Conservation (phyloP, 2,888 invertebrate species). For the Eudemis profundana region DNA sequence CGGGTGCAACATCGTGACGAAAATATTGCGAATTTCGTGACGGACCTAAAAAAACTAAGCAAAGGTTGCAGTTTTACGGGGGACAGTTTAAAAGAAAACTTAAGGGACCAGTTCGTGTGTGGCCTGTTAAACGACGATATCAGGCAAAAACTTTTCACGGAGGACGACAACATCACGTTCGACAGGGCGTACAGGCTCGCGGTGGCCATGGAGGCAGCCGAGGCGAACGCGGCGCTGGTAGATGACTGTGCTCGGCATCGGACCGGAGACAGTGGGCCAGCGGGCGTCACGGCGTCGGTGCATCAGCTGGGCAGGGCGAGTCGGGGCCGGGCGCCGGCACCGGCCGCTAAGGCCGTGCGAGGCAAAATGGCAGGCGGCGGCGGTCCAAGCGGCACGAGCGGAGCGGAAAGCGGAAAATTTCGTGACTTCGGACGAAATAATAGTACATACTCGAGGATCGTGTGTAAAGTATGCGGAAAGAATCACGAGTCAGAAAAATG, state of each 20-base stretch:
- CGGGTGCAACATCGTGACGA: constrained; percentile 39
- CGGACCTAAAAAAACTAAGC: constrained; percentile 46
- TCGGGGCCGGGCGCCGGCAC: not conserved
- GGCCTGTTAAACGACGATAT: not conserved
- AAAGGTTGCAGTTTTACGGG: constrained; percentile 43
- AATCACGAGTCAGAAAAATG: not conserved
- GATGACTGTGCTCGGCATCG: not conserved
- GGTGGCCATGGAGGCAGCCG: constrained; percentile 4
- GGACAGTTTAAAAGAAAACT: not conserved
- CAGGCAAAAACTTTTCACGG: constrained; percentile 6
- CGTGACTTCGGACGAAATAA: not conserved
- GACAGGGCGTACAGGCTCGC: not conserved
- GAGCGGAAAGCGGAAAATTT: not conserved
- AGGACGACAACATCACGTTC: constrained; percentile 1
- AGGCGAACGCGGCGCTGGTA: constrained; percentile 15
- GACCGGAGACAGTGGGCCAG: not conserved
- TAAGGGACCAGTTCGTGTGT: constrained; percentile 3
- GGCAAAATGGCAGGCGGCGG: not conserved
- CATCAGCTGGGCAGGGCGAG: not conserved
- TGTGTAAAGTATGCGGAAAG: not conserved
- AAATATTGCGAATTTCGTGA: constrained; percentile 37
- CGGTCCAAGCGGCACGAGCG: constrained; percentile 5
- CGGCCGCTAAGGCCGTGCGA: not conserved
- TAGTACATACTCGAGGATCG: not conserved
- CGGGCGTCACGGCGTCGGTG: not conserved